Percentiles rank a stretch among this genome's conserved stretches.
Evolutionary conservation across 2,797 vertebrate species (phyloP).

Genomic region (Clarias pachynema): DNA sequence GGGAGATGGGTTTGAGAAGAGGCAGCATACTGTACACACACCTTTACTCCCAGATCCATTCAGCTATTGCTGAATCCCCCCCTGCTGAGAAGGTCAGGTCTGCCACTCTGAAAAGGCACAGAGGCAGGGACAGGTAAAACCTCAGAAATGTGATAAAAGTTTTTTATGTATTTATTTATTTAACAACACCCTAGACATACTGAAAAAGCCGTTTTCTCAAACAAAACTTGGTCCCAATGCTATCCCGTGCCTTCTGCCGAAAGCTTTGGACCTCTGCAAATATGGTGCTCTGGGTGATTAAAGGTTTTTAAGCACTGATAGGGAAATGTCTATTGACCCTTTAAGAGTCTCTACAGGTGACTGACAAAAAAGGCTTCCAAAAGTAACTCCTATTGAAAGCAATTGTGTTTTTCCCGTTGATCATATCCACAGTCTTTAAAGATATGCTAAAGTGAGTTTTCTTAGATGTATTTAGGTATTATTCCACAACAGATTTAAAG

Average conservation of each 20-base stretch:
- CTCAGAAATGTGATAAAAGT: conserved; percentile 53
- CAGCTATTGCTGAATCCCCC: conserved; percentile 35
- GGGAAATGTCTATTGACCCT: not conserved
- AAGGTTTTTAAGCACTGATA: not conserved
- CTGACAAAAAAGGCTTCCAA: not conserved
- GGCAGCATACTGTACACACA: conserved; percentile 33
- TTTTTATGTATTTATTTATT: conserved; percentile 28
- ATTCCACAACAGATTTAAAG: not conserved
- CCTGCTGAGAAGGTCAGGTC: conserved; percentile 42
- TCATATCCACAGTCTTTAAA: not conserved
- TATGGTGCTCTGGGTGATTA: not conserved
- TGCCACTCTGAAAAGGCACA: conserved; percentile 27
- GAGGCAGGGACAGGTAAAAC: conserved; percentile 53
- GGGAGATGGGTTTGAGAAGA: conserved; percentile 65
- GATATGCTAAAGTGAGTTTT: not conserved
- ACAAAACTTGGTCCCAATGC: not conserved
- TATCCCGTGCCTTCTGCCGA: not conserved
- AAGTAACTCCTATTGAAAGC: not conserved
- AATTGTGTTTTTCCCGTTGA: not conserved
- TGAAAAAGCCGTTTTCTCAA: conserved; percentile 48
- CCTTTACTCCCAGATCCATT: conserved; percentile 26
- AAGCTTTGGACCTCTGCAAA: not conserved
- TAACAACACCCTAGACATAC: conserved; percentile 62
- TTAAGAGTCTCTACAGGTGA: not conserved
- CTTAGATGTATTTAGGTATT: not conserved